Conservation (phyloP, 2,797 vertebrate genomes). For the Fundulus diaphanus region DNA sequence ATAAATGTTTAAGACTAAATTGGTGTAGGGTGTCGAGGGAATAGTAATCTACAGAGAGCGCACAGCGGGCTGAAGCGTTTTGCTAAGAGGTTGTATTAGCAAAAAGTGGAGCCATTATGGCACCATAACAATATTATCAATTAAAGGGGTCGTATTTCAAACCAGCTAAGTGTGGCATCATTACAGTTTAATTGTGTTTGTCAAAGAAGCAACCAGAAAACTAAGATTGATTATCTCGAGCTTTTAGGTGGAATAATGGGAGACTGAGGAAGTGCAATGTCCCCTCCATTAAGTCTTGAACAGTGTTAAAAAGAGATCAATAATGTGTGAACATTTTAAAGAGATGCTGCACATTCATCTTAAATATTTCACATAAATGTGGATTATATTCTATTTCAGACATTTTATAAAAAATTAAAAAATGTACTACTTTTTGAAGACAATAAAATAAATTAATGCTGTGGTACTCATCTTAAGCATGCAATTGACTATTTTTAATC, state of each 20-base stretch:
- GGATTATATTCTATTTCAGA: no score
- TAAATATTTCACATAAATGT: neutral
- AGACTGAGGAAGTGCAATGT: neutral
- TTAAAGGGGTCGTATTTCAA: conserved; percentile 1
- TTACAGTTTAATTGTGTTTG: conserved; percentile 6
- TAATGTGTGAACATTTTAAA: neutral
- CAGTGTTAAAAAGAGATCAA: neutral
- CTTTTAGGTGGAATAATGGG: neutral
- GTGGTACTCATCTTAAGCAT: no score
- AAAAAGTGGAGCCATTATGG: neutral
- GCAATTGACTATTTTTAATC: neutral
- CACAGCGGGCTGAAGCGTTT: neutral
- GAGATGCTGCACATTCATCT: neutral
- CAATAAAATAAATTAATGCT: neutral
- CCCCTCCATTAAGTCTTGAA: neutral
- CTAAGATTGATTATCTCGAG: conserved; percentile 8
- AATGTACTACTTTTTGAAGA: neutral
- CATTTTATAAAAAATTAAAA: neutral
- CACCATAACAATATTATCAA: neutral
- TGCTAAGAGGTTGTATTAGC: neutral
- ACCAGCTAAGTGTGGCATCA: conserved; percentile 3
- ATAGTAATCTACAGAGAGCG: neutral
- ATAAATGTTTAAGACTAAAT: conserved; percentile 54
- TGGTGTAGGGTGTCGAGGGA: conserved; percentile 34
- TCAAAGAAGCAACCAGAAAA: conserved; percentile 9